Base-by-base conservation (phyloP, 2,888 invertebrate genomes). In the Acheta domesticus region DNA sequence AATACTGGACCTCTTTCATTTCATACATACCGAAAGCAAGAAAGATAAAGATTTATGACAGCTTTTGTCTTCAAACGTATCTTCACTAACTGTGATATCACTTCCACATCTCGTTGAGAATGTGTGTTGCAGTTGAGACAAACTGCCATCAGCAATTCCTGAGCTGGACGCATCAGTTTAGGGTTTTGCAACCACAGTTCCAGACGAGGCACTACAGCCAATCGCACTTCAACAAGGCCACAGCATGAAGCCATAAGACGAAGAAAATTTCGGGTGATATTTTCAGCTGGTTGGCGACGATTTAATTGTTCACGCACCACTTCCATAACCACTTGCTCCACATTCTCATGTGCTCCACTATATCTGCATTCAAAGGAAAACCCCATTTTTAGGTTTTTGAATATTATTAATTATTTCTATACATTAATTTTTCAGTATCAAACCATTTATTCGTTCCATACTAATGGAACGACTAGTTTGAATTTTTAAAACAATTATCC, bases 171-270 rank as follows among this genome's bases (percentile, higher is more conserved):
- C 89, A 95, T 94, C 79, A 97, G 88, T 89, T 98, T 99, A 81
- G 97, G 97, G 86, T 98, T 98, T 86, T 97, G 97, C 80, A 98
- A 89, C 98, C 98, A 98, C 83, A 94, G 91, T 86, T 98, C 98
- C 23, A 98, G 89, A 1, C 95, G 92, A 1, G 93, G 91, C 1
- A 94, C 93, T 0, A 94, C 93, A 79, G 94, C 91, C 84, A 93
- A 90, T 36, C 96, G 90, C 82, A 96, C 92, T 88, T 97, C 97
- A 0, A 92, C 92, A 80, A 97, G 91, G 0, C 98, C 98, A 83
- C 95, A 93, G 0, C 96, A 93, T 0, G 93, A 92, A 0, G 96
- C 93, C 50, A 98, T 88, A 80, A 98, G 90, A 83, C 94, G 93
- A 0, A 98, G 90, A 83, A 97, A 94, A 83, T 96, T 97, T 80